phyloP scores from a whole-genome alignment of 2,888 invertebrate genomes.

The Tupiocoris notatus region DNA sequence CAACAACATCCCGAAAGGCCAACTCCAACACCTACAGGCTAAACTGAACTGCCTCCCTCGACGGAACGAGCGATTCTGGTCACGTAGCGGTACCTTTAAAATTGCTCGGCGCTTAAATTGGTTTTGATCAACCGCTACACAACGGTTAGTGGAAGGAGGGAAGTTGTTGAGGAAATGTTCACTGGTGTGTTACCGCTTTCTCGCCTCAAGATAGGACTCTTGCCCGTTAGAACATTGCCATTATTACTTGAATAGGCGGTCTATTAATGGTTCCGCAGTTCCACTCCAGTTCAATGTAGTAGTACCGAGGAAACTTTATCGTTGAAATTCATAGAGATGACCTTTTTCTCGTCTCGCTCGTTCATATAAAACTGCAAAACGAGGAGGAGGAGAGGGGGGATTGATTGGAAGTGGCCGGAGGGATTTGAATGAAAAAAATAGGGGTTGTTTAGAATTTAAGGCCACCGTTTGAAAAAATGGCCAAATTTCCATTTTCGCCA shows the following conservation, averaged over 20 bases:
- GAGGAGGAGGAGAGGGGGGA: too few species aligned
- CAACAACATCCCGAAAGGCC: neutral
- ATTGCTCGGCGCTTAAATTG: constrained; percentile 8
- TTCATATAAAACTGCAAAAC: too few species aligned
- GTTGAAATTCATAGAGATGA: too few species aligned
- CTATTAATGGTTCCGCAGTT: too few species aligned
- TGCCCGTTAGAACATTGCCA: neutral
- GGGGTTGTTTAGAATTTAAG: too few species aligned
- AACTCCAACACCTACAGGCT: neutral
- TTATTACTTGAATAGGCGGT: neutral
- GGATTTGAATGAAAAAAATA: too few species aligned
- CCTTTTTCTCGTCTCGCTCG: too few species aligned
- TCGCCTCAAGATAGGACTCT: neutral
- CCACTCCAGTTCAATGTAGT: too few species aligned
- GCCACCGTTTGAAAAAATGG: too few species aligned
- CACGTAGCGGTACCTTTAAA: constrained; percentile 11
- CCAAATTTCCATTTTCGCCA: too few species aligned
- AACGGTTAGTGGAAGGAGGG: neutral
- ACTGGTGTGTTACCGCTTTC: neutral
- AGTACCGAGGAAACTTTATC: too few species aligned
- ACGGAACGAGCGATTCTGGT: neutral
- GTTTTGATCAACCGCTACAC: constrained; percentile 12
- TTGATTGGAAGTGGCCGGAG: too few species aligned
- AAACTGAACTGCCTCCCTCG: neutral
- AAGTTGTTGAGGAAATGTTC: neutral